A percentile compares a stretch with the other conserved stretches of the same genome.
phyloP scores from a whole-genome alignment of 1,140 invertebrate genomes.

The Hypsibius dujardini region DNA sequence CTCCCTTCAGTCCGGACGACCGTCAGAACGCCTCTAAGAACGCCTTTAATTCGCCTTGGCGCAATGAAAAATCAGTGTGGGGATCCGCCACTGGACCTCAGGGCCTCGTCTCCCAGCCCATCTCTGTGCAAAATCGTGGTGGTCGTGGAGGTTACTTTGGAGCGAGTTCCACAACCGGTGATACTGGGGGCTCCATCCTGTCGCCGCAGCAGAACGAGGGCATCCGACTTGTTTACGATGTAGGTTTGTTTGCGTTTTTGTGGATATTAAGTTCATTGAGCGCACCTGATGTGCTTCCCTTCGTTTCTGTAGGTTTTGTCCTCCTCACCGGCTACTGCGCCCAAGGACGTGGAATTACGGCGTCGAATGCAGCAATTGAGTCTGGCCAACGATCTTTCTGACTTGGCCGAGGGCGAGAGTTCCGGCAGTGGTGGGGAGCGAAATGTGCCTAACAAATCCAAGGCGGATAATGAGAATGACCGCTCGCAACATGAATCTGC shows the following conservation, averaged over 20 bases:
- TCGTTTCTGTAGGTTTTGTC: neutral
- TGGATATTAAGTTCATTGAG: no score
- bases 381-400: neutral
- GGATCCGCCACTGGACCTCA: neutral
- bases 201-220: neutral
- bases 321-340: conserved; percentile 14
- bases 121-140: neutral
- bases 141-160: no score
- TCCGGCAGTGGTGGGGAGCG: no score
- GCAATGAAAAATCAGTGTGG: neutral
- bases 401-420: no score
- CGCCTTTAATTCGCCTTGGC: neutral
- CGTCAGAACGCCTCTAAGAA: neutral
- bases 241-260: no score
- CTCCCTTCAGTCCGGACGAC: neutral
- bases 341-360: conserved; percentile 10
- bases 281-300: no score
- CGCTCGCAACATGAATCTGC: no score
- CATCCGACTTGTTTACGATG: conserved; percentile 15
- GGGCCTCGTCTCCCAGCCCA: neutral
- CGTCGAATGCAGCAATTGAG: conserved; percentile 11
- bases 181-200: conserved; percentile 4
- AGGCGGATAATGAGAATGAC: no score
- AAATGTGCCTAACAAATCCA: no score
- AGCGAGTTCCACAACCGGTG: no score